A percentile compares a stretch with the other conserved stretches of the same genome.
phyloP scores from a whole-genome alignment of 2,888 invertebrate genomes.

The Biston stratarius region DNA sequence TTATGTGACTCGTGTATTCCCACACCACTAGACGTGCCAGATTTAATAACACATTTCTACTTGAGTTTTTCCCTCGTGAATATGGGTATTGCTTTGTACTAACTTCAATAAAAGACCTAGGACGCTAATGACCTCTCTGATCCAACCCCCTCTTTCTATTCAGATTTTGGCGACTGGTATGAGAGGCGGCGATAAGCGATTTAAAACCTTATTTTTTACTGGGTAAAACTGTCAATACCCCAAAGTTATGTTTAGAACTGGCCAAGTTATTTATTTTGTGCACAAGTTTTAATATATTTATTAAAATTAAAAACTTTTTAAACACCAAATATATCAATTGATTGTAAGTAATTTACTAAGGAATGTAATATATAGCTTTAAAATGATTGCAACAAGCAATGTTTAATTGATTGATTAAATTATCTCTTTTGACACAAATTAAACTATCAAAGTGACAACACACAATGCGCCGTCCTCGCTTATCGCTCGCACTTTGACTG shows the following conservation, averaged over 20 bases:
- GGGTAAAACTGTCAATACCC: too few species aligned
- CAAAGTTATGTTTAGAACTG: not conserved
- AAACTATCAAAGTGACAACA: conserved; percentile 19
- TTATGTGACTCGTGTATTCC: conserved; percentile 36
- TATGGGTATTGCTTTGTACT: conserved; percentile 38
- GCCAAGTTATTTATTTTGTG: too few species aligned
- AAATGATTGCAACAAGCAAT: too few species aligned
- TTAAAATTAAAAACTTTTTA: too few species aligned
- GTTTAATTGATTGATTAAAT: conserved; percentile 8
- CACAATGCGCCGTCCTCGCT: conserved; percentile 15
- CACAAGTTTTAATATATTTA: too few species aligned
- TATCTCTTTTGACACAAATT: conserved; percentile 27
- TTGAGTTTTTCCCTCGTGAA: conserved; percentile 41
- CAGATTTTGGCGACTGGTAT: conserved; percentile 20
- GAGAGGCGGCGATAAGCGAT: conserved; percentile 29
- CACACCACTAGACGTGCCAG: conserved; percentile 34
- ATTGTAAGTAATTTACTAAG: too few species aligned
- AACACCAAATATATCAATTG: too few species aligned
- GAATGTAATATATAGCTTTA: too few species aligned
- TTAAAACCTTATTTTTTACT: not conserved
- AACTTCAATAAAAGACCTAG: conserved; percentile 34
- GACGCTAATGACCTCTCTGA: conserved; percentile 29
- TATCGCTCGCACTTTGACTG: conserved; percentile 33
- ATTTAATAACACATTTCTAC: conserved; percentile 46
- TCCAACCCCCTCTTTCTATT: conserved; percentile 19